Conservation (phyloP, 2,797 vertebrate genomes). For the Lophotriccus pileatus region DNA sequence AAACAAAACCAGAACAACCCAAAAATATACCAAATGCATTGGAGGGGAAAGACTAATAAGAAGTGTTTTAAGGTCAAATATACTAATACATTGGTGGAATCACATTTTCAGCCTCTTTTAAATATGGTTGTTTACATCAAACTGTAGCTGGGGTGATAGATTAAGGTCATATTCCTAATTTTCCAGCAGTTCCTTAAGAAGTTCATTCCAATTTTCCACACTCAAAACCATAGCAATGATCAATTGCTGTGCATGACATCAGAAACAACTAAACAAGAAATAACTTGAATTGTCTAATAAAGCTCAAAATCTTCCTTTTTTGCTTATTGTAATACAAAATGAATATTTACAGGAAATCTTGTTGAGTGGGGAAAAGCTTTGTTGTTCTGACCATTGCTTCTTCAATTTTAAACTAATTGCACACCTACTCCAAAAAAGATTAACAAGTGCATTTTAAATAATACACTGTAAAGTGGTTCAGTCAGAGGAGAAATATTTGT, state of each 20-base stretch:
- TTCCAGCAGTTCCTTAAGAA: background rate
- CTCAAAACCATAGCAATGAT: background rate
- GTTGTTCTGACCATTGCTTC: background rate
- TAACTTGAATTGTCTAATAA: background rate
- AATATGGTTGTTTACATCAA: background rate
- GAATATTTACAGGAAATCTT: background rate
- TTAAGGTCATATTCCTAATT: background rate
- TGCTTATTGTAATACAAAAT: background rate
- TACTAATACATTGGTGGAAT: background rate
- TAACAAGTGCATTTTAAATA: background rate
- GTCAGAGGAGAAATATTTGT: background rate
- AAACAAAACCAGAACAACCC: background rate
- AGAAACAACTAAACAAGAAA: background rate
- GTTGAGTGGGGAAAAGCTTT: background rate
- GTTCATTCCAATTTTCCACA: background rate
- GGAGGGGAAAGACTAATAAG: background rate
- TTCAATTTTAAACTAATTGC: background rate
- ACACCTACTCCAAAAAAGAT: background rate
- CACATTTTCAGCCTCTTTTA: background rate
- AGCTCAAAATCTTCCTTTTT: background rate
- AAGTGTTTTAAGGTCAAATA: background rate
- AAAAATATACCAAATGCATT: background rate
- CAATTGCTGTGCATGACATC: background rate
- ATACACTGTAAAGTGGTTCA: background rate
- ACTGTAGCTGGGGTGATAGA: background rate